A percentile compares a stretch with the other conserved stretches of the same genome.
Conservation (phyloP, 2,888 invertebrate genomes). For the Odontocolon sp. region DNA sequence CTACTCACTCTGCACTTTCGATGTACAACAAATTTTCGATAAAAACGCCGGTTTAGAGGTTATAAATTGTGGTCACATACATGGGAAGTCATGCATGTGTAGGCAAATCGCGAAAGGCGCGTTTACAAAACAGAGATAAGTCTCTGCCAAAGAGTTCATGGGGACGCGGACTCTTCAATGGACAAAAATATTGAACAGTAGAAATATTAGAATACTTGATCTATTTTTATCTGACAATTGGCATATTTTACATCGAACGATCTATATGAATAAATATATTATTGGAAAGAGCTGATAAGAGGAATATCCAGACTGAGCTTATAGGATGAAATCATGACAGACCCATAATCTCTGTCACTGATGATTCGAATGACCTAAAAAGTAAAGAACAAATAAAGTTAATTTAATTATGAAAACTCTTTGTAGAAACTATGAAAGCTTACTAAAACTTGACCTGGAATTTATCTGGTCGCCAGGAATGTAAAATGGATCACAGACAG, state of each 20-base stretch:
- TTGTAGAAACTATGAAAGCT: too few species aligned
- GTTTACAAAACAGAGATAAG: too few species aligned
- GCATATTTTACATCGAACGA: conserved; percentile 23
- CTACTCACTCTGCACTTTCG: too few species aligned
- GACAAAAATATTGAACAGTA: not conserved
- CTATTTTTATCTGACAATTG: conserved; percentile 21
- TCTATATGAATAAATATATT: conserved; percentile 17
- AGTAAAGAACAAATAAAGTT: not conserved
- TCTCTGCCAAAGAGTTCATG: too few species aligned
- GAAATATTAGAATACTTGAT: not conserved
- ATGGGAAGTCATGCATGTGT: too few species aligned
- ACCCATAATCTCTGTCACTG: conserved; percentile 78
- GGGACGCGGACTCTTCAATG: not conserved
- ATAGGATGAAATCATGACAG: conserved; percentile 31
- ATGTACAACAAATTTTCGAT: not conserved
- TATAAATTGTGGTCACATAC: too few species aligned
- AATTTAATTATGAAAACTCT: not conserved
- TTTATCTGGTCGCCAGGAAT: conserved; percentile 94
- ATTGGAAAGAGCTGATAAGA: not conserved
- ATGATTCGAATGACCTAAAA: conserved; percentile 75
- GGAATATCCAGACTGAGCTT: not conserved
- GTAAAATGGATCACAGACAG: conserved; percentile 98
- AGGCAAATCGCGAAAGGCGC: too few species aligned
- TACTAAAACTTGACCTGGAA: conserved; percentile 94
- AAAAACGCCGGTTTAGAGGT: conserved; percentile 9